phyloP scores from a whole-genome alignment of 2,888 invertebrate genomes.

The Luperina testacea region DNA sequence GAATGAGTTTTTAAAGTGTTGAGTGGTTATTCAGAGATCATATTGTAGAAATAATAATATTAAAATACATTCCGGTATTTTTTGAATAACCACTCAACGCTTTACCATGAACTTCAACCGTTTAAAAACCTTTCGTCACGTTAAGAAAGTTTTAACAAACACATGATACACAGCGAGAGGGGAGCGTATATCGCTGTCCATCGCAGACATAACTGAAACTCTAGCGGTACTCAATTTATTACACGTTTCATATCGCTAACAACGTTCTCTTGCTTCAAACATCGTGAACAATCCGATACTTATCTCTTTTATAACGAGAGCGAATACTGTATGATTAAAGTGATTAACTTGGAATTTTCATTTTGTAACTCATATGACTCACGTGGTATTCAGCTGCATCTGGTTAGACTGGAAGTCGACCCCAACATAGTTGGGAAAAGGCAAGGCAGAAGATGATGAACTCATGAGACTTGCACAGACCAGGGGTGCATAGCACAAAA shows the following conservation, averaged over 20 bases:
- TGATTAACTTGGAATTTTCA: slow-evolving; percentile 45
- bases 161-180: slow-evolving; percentile 34
- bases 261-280: slow-evolving; percentile 57
- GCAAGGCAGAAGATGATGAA: not conserved
- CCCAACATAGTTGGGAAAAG: too few relatives aligned
- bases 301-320: slow-evolving; percentile 65
- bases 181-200: slow-evolving; percentile 53
- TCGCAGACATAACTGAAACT: slow-evolving; percentile 58
- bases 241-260: slow-evolving; percentile 60
- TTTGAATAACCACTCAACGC: not conserved
- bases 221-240: slow-evolving; percentile 61
- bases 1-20: too few relatives aligned
- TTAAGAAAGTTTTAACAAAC: slow-evolving; percentile 34
- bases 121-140: slow-evolving; percentile 6
- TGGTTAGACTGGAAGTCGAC: too few relatives aligned
- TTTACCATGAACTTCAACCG: not conserved
- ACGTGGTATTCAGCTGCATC: too few relatives aligned
- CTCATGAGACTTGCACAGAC: not conserved
- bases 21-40: not conserved
- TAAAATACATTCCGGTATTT: too few relatives aligned
- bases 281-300: slow-evolving; percentile 63
- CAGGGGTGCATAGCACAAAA: not conserved
- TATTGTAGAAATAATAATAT: too few relatives aligned
- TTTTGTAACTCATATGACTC: slow-evolving; percentile 28
- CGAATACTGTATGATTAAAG: slow-evolving; percentile 57